Percentiles rank a stretch among this genome's conserved stretches.
phyloP scores from a whole-genome alignment of 2,113 vertebrate genomes.

The Calyptommatus sinebrachiatus region DNA sequence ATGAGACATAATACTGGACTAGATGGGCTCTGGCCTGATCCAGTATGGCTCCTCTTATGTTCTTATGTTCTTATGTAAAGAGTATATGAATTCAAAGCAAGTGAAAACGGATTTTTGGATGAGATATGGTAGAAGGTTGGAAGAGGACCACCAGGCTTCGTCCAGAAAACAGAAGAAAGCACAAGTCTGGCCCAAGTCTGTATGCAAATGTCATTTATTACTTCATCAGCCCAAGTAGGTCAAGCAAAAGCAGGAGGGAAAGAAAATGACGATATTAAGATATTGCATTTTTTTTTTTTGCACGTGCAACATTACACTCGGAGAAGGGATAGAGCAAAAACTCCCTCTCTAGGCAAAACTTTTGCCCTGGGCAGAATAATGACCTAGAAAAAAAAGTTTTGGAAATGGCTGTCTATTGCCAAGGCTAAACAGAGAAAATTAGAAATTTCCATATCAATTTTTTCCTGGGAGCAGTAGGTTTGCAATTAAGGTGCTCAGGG shows the following conservation, averaged over 20 bases:
- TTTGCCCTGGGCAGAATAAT: neutral
- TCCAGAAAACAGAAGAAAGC: slow-evolving; percentile 2
- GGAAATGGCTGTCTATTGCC: slow-evolving; percentile 24
- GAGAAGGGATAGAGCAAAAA: neutral
- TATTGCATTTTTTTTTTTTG: neutral
- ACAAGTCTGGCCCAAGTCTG: neutral
- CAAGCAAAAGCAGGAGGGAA: neutral
- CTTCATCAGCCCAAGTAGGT: slow-evolving; percentile 6
- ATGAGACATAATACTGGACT: too few relatives aligned
- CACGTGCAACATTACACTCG: neutral
- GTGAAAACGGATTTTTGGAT: neutral
- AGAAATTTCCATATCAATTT: slow-evolving; percentile 13
- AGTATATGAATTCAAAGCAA: too few relatives aligned
- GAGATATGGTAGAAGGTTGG: neutral
- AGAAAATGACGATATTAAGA: neutral
- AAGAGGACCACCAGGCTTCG: too few relatives aligned
- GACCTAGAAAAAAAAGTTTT: slow-evolving; percentile 23
- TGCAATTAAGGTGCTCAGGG: neutral
- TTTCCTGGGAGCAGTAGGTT: neutral
- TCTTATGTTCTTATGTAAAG: too few relatives aligned
- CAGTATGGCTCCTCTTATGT: too few relatives aligned
- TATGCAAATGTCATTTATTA: neutral
- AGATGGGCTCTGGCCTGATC: too few relatives aligned
- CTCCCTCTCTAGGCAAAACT: slow-evolving; percentile 16
- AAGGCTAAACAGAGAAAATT: neutral